Evolutionary conservation across 1,140 invertebrate species (phyloP).

Genomic region (Rhagoletis pomonella): DNA sequence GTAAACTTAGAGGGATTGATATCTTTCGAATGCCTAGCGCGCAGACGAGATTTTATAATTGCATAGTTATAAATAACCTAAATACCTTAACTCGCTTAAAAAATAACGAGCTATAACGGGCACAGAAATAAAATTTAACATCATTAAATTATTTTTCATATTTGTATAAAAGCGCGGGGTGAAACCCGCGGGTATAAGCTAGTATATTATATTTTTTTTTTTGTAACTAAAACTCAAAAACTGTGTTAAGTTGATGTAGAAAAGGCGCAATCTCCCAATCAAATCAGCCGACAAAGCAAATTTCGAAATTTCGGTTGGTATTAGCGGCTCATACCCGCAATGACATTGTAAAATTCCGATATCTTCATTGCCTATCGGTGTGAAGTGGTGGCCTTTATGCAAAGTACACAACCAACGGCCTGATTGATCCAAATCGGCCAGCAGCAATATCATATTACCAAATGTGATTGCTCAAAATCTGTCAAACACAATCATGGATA

Average conservation of each 20-base stretch:
- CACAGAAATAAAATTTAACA: no score
- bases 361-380: background rate
- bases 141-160: no score
- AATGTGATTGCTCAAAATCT: slow-evolving; percentile 50
- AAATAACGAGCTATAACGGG: no score
- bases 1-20: no score
- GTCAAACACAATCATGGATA: slow-evolving; percentile 50
- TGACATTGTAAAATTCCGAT: slow-evolving; percentile 46
- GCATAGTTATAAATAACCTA: no score
- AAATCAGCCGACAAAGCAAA: slow-evolving; percentile 43
- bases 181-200: no score
- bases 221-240: background rate
- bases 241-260: background rate
- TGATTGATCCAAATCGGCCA: background rate
- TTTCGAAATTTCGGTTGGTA: background rate
- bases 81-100: no score
- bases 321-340: background rate
- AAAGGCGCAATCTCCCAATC: background rate
- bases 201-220: no score
- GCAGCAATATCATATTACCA: slow-evolving; percentile 35
- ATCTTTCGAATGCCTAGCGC: no score
- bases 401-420: background rate
- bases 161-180: no score
- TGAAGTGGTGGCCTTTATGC: background rate
- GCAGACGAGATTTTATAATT: no score